These are phyloP conservation scores for Acrocephalus scirpaceus DNA, from an alignment of 2,797 vertebrate species.

Conservation along the genomic window DNA sequence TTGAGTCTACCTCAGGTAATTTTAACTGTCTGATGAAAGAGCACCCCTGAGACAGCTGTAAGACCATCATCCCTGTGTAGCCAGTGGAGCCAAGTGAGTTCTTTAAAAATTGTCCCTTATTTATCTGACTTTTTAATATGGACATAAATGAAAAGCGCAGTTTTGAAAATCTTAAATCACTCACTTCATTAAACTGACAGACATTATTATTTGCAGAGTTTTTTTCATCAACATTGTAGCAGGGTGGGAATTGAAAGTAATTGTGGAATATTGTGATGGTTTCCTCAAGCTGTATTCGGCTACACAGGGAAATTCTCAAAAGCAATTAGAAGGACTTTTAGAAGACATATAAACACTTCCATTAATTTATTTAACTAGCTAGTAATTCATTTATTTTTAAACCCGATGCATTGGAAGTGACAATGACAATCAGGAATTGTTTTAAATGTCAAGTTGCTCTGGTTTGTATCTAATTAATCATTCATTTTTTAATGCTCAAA, in stretches of 20 bases:
- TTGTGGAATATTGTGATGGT: neutral
- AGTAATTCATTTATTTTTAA: constrained; percentile 41
- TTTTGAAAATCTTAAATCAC: neutral
- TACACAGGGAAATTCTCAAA: neutral
- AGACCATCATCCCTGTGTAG: neutral
- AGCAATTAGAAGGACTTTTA: neutral
- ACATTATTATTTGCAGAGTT: neutral
- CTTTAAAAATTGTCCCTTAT: neutral
- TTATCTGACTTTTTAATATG: neutral
- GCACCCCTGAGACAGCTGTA: neutral
- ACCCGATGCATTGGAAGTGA: neutral
- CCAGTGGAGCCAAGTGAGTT: neutral
- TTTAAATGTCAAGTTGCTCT: constrained; percentile 17
- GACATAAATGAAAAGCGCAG: neutral
- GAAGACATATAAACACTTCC: neutral
- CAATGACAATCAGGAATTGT: neutral
- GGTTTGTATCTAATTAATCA: constrained; percentile 9
- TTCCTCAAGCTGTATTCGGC: neutral
- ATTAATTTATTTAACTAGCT: constrained; percentile 18
- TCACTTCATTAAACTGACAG: neutral
- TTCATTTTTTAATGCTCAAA: constrained; percentile 25
- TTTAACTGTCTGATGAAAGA: neutral
- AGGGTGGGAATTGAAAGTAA: neutral
- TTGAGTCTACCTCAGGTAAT: neutral
- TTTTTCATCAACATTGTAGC: neutral